Evolutionary conservation across 2,888 invertebrate genomes (phyloP).

Genomic region (Drosophila silvestris): DNA sequence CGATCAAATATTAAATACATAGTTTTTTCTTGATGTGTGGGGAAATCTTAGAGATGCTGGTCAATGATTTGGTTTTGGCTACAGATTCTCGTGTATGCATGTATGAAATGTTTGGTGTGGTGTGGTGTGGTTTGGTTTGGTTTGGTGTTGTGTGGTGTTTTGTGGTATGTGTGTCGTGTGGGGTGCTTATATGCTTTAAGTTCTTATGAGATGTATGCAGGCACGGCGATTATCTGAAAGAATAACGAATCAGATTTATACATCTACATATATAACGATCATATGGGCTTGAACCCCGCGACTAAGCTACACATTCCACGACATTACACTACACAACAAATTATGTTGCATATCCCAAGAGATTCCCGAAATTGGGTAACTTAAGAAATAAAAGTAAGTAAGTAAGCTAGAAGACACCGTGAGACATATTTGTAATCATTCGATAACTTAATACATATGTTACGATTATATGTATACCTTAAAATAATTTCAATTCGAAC

Average conservation of each 20-base stretch:
- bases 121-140: slow-evolving; percentile 6
- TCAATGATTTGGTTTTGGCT: slow-evolving; percentile 67
- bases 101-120: slow-evolving; percentile 5
- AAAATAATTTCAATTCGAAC: not conserved
- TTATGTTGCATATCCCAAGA: not conserved
- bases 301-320: slow-evolving; percentile 20
- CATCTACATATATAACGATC: slow-evolving; percentile 44
- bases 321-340: slow-evolving; percentile 8
- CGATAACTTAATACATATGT: not conserved
- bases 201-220: slow-evolving; percentile 75
- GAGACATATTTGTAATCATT: not conserved
- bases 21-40: slow-evolving; percentile 22
- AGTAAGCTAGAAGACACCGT: not conserved
- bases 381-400: not conserved
- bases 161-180: slow-evolving; percentile 13
- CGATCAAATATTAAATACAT: slow-evolving; percentile 31
- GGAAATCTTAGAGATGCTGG: slow-evolving; percentile 55
- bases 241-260: slow-evolving; percentile 73
- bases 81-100: slow-evolving; percentile 17
- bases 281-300: slow-evolving; percentile 11
- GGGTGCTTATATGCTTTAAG: slow-evolving; percentile 21
- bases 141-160: slow-evolving; percentile 3
- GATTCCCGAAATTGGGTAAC: not conserved
- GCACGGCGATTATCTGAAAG: slow-evolving; percentile 75
- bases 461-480: not conserved